Evolutionary conservation across 2,888 invertebrate genomes (phyloP), one percentile per base, ranked within the genome.

Genomic region (Cosmorhoe ocellata): DNA sequence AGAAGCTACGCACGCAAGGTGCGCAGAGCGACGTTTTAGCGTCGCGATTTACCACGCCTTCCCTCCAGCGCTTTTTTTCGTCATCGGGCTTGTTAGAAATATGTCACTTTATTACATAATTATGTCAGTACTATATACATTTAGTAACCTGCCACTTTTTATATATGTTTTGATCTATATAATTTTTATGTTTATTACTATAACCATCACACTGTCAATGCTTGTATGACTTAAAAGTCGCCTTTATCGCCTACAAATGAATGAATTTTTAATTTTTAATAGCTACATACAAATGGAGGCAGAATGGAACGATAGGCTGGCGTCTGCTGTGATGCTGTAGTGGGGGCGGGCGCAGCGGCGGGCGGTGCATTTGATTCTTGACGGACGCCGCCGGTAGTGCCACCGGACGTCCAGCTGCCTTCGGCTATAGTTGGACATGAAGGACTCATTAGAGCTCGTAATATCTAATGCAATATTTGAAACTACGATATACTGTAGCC

Each of bases 381-480:
- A 30, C 80, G 86, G 87, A 73, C 91, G 89, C 84, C 91, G 75
- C 93, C 92, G 71, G 91, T 69, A 65, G 91, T 92, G 74, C 96
- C 97, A 91, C 96, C 96, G 92, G 93, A 95, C 84, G 95, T 94
- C 96, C 96, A 96, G 76, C 95, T 96, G 91, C 95, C 96, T 92
- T 97, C 96, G 81, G 96, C 93, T 94, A 13, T 4, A 18, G 18
- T 18, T 18, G 18, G 27, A 13, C 7, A 42, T 22, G 10, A 1
- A 26, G 6, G 5, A 26, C 10, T 12, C 37, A 27, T 30, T 30
- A 30, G 24, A 6, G 24, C 5, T 7, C 7, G 7, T 24, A 4
- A 24, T 5, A 24, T 1, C 8, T 32, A 3, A 18, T 18, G 18
- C 18, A 18, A 18, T 18, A 18, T 4, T 18, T 3, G 4, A 18